phyloP scores from a whole-genome alignment of 2,888 invertebrate genomes.

The Lithophane semibrunnea region DNA sequence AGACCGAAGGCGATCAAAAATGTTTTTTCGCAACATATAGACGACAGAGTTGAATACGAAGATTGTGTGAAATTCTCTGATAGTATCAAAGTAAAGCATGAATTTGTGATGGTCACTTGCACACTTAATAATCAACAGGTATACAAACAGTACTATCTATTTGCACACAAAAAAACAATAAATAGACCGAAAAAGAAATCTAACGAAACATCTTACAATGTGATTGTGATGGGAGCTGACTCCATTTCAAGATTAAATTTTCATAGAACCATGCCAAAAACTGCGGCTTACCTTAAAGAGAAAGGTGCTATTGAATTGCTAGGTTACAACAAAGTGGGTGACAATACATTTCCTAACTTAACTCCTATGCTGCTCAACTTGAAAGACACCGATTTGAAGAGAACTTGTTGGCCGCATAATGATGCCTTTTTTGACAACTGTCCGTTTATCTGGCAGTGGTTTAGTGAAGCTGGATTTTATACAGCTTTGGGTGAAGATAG shows the following conservation, averaged over 20 bases:
- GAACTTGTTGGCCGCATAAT: slow-evolving; percentile 91
- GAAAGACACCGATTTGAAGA: slow-evolving; percentile 91
- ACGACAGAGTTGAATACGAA: slow-evolving; percentile 87
- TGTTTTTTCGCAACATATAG: slow-evolving; percentile 83
- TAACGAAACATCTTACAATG: slow-evolving; percentile 88
- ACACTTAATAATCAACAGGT: slow-evolving; percentile 83
- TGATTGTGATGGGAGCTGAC: slow-evolving; percentile 96
- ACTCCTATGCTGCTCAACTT: slow-evolving; percentile 95
- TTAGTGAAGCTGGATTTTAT: slow-evolving; percentile 92
- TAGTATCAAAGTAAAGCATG: slow-evolving; percentile 86
- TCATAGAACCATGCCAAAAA: slow-evolving; percentile 95
- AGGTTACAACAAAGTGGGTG: slow-evolving; percentile 98
- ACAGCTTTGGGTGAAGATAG: slow-evolving; percentile 97
- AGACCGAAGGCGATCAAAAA: slow-evolving; percentile 87
- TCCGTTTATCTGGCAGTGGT: slow-evolving; percentile 96
- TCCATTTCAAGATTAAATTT: slow-evolving; percentile 96
- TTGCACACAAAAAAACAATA: slow-evolving; percentile 88
- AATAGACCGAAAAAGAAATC: slow-evolving; percentile 61
- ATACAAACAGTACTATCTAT: slow-evolving; percentile 93
- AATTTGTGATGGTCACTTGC: slow-evolving; percentile 93
- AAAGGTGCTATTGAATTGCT: slow-evolving; percentile 94
- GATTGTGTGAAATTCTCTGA: slow-evolving; percentile 87
- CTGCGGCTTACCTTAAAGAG: slow-evolving; percentile 91
- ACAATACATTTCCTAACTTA: slow-evolving; percentile 98
- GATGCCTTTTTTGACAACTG: slow-evolving; percentile 93